Base-by-base conservation (phyloP, 2,797 vertebrate genomes). In the Takifugu rubripes region DNA sequence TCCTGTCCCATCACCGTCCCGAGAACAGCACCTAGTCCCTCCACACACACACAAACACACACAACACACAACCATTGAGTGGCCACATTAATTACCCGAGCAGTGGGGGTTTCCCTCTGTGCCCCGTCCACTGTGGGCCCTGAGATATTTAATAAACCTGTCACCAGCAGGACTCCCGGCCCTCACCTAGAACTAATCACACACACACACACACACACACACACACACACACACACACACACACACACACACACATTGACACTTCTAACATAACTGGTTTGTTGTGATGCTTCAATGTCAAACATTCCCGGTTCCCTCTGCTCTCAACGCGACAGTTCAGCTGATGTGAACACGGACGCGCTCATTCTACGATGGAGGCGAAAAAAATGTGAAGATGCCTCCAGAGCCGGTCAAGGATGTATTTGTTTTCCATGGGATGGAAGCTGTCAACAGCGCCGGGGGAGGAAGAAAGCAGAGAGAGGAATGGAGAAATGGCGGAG, bases 101-200 rank as follows among this genome's bases (percentile, higher is more conserved):
- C 85, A 63, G 81, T 84, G 72, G 86, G 86, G 84, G 85, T 59
- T 77, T 78, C 79, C 78, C 73, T 79, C 79, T 85, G 81, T 74
- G 84, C 85, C 72, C 79, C 76, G 76, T 81, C 81, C 77, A 72
- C 83, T 70, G 74, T 72, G 71, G 64, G 66, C 66, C 65, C 59
- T 54, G 77, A 76, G 75, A 86, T 88, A 87, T 91, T 89, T 90
- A 91, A 90, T 89, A 89, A 91, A 89, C 81, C 86, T 86, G 87
- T 89, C 87, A 90, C 68, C 66, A 51, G 57, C 61, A 70, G 69
- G 76, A 80, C 74, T 74, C 74, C 74, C 75, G 25, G 70, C 64
- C 77, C 69, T 74, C 76, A 84, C 76, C 76, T 49, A 45, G 54
- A 64, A 63, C 79, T 85, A 81, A 85, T 84, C 69, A 86, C 68